A percentile compares a stretch with the other conserved stretches of the same genome.
phyloP scores from a whole-genome alignment of 1,140 invertebrate species.

The Tetragnatha versicolor region DNA sequence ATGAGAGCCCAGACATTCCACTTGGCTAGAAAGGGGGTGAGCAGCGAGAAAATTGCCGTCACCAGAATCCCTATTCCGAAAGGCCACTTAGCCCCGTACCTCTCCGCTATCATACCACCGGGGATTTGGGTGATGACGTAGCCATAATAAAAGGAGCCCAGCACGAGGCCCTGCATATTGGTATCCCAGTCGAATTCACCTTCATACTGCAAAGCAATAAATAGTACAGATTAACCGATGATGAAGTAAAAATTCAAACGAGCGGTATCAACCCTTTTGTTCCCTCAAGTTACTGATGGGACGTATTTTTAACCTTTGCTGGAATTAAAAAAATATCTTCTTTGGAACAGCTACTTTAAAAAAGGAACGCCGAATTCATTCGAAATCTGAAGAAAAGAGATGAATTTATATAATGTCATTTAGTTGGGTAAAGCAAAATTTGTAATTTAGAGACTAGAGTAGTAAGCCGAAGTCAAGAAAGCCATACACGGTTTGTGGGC shows the following conservation, averaged over 20 bases:
- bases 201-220: neutral
- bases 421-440: neutral
- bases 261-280: neutral
- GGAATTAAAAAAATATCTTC: neutral
- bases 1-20: conserved; percentile 12
- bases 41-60: conserved; percentile 34
- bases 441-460: neutral
- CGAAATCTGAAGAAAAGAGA: neutral
- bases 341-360: too few relatives aligned
- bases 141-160: conserved; percentile 86
- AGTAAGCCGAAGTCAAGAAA: neutral
- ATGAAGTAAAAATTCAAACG: neutral
- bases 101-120: conserved; percentile 78
- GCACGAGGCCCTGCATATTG: conserved; percentile 67
- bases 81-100: conserved; percentile 84
- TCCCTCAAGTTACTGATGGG: neutral
- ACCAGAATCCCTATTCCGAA: conserved; percentile 69
- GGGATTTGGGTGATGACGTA: conserved; percentile 84
- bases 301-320: neutral
- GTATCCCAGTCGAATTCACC: conserved; percentile 56
- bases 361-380: too few relatives aligned
- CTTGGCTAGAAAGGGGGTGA: conserved; percentile 37
- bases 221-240: neutral
- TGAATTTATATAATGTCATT: neutral
- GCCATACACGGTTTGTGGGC: neutral